A percentile compares a stretch with the other conserved stretches of the same genome.
phyloP scores from a whole-genome alignment of 2,113 vertebrate species.

The Hemicordylus capensis region DNA sequence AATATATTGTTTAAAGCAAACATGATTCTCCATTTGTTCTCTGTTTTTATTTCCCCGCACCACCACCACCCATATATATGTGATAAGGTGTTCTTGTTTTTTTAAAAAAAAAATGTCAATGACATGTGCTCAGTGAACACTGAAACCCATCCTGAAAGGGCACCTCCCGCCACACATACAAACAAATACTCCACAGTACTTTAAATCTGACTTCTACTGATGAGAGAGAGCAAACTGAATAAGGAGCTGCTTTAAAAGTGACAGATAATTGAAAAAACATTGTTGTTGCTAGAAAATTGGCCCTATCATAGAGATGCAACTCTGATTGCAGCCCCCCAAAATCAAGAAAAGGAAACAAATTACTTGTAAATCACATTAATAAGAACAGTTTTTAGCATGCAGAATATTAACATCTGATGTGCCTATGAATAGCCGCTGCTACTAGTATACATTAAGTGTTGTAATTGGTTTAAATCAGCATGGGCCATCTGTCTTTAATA shows the following conservation, averaged over 20 bases:
- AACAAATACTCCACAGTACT: not conserved
- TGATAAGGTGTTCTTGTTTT: too few species aligned
- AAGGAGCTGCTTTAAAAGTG: not conserved
- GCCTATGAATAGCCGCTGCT: conserved; percentile 75
- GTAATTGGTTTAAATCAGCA: conserved; percentile 88
- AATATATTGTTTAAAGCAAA: not conserved
- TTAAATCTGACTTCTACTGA: not conserved
- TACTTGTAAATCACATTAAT: conserved; percentile 76
- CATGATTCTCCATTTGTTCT: not conserved
- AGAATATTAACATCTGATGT: conserved; percentile 78
- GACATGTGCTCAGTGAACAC: not conserved
- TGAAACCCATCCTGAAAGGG: not conserved
- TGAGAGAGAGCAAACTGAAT: not conserved
- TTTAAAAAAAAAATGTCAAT: too few species aligned
- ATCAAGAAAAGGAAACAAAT: conserved; percentile 70
- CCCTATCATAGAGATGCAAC: conserved; percentile 42
- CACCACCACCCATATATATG: too few species aligned
- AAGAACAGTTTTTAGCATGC: conserved; percentile 72
- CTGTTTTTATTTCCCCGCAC: not conserved
- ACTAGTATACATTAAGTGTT: conserved; percentile 86
- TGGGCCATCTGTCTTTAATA: conserved; percentile 84
- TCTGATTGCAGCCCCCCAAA: conserved; percentile 56
- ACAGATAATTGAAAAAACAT: conserved; percentile 24
- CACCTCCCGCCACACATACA: too few species aligned
- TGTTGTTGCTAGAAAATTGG: conserved; percentile 38